Percentiles rank a stretch among this genome's conserved stretches.
Evolutionary conservation across 2,888 invertebrate genomes (phyloP).

Genomic region (Drosophila kokeensis): DNA sequence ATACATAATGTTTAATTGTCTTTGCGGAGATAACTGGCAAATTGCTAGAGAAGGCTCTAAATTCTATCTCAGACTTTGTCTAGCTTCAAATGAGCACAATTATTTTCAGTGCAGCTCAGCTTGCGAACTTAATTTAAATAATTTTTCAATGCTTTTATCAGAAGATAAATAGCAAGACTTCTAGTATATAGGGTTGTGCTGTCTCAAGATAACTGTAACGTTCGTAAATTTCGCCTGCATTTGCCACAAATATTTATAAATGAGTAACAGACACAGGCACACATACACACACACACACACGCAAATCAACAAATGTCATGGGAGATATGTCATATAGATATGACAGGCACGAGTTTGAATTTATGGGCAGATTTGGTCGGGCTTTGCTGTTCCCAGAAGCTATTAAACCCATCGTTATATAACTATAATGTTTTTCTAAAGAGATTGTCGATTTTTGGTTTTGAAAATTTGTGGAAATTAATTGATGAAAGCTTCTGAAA

Average conservation of each 20-base stretch:
- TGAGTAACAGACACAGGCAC: conserved; percentile 6
- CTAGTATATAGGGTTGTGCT: conserved; percentile 6
- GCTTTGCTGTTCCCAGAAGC: conserved; percentile 2
- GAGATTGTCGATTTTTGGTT: background rate
- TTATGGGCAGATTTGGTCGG: conserved; percentile 56
- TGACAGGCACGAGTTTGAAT: conserved; percentile 67
- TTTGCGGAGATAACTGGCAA: background rate
- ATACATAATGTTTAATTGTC: conserved; percentile 1
- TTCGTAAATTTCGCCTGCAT: conserved; percentile 51
- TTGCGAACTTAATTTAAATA: conserved; percentile 17
- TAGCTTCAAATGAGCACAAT: background rate
- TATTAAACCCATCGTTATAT: conserved; percentile 9
- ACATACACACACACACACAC: background rate
- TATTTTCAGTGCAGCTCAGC: background rate
- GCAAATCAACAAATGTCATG: conserved; percentile 65
- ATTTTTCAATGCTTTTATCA: conserved; percentile 35
- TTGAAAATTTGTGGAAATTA: background rate
- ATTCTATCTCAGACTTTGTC: background rate
- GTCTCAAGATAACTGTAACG: conserved; percentile 48
- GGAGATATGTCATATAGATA: conserved; percentile 54
- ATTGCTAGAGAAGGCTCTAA: too few relatives aligned
- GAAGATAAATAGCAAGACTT: conserved; percentile 23
- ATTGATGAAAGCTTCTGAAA: background rate
- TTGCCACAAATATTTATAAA: conserved; percentile 56
- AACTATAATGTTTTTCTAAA: conserved; percentile 2